A percentile compares a stretch with the other conserved stretches of the same genome.
Conservation (phyloP, 2,113 vertebrate species). For the Cervus canadensis region DNA sequence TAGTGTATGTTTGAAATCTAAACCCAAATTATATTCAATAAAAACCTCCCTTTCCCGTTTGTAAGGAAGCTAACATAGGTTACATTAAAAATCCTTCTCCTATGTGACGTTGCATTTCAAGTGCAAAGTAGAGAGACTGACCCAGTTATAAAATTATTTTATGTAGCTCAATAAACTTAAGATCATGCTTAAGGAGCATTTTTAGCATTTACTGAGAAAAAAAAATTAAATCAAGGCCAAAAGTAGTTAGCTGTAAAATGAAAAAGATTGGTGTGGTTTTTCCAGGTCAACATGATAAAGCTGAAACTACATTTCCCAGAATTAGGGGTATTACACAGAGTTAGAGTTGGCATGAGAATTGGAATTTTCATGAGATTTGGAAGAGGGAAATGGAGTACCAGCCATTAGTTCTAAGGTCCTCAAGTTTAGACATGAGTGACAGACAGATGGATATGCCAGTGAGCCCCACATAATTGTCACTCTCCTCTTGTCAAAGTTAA, state of each 20-base stretch:
- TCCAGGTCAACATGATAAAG: background rate
- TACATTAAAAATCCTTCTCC: background rate
- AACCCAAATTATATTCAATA: background rate
- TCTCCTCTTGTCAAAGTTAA: background rate
- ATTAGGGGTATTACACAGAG: background rate
- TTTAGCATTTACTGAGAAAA: background rate
- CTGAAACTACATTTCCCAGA: background rate
- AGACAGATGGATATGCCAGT: background rate
- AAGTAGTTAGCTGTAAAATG: background rate
- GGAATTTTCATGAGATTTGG: background rate
- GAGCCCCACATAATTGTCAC: background rate
- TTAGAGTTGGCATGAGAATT: background rate
- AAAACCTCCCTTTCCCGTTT: background rate
- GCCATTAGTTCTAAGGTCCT: background rate
- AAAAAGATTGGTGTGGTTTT: background rate
- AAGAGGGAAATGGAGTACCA: background rate
- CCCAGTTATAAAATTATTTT: background rate
- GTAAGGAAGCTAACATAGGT: background rate
- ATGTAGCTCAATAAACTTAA: background rate
- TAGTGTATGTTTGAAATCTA: background rate
- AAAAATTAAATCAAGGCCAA: background rate
- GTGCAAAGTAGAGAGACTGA: background rate
- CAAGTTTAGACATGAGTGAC: background rate
- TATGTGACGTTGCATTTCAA: background rate
- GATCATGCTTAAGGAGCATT: background rate